Evolutionary conservation across 35 echinoderm and acorn worm species (phyloP), one percentile per base, ranked within the genome.

Genomic region (Amphiura filiformis): DNA sequence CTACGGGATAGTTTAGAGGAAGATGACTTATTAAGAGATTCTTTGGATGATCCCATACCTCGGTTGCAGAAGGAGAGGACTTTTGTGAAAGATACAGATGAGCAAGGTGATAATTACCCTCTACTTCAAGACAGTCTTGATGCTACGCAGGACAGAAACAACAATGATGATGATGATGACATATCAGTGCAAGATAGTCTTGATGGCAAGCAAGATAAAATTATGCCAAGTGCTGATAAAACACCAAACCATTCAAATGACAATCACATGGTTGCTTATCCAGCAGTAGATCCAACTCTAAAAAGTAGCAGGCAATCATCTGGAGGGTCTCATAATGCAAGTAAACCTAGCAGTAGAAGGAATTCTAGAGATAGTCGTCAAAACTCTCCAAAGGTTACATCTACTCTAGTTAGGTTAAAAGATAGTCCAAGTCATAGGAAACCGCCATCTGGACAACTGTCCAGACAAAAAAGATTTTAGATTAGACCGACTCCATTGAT

Each of bases 1-100:
- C 85, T 96, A 14, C 84, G 64, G 38, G 84, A 93, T 37, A 88
- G 89, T 44, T 40, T 87, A 11, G 90, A 96, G 15, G 81, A 91
- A 61, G 34, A 75, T 85, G 17, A 30, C 65, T 47, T 18, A 11
- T 61, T 61, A 32, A 36, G 49, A 13, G 83, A 85, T 85, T 85
- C 83, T 20, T 85, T 85, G 28, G 83, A 85, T 13, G 56, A 65
- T 85, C 34, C n/a, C n/a, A n/a, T 65, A 0, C 32, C 32, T 13
- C 56, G 30, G 1, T 34, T 37, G 65, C 9, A n/a, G 23, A 26
- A 85, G 80, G 61, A 52, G 44, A 20, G 44, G 7, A 70, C 61
- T 15, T 70, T 70, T 70, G 61, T 70, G 7, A 70, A 70, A 70
- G 61, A 11, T 30, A 1, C 15, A 13, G 61, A n/a, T 70, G 61